A percentile compares a stretch with the other conserved stretches of the same genome.
phyloP scores from a whole-genome alignment of 2,888 invertebrate genomes.

The Drosophila pullipes region DNA sequence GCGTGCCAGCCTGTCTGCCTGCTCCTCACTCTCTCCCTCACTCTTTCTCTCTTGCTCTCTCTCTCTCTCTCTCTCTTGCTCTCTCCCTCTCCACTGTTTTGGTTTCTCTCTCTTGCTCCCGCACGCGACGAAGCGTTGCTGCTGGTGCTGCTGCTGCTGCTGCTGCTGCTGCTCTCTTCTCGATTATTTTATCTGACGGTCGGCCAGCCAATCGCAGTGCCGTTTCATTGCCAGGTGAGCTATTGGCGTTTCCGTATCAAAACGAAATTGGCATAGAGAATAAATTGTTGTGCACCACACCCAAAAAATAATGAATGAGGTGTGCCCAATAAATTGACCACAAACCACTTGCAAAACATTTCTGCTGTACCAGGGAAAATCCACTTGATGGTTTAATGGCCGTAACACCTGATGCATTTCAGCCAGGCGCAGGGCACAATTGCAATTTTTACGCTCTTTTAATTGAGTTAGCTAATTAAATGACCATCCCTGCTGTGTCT shows the following conservation, averaged over 20 bases:
- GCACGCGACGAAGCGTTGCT: conserved; percentile 7
- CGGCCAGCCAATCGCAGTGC: conserved; percentile 72
- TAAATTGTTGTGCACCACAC: conserved; percentile 54
- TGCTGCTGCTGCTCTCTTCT: conserved; percentile 40
- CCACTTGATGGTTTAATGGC: conserved; percentile 53
- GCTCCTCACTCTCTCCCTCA: conserved; percentile 17
- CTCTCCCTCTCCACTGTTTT: not conserved
- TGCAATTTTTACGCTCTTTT: conserved; percentile 73
- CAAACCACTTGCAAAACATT: conserved; percentile 4
- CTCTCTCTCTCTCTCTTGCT: not conserved
- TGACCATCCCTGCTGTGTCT: conserved; percentile 38
- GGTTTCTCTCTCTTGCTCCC: conserved; percentile 31
- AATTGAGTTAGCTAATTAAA: conserved; percentile 79
- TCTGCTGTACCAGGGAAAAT: not conserved
- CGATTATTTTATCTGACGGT: conserved; percentile 72
- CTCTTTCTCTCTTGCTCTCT: conserved; percentile 11
- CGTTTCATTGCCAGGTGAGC: conserved; percentile 76
- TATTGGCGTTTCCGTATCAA: conserved; percentile 63
- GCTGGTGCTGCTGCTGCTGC: conserved; percentile 3
- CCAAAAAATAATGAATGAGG: conserved; percentile 57
- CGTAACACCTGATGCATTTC: conserved; percentile 65
- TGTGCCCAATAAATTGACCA: conserved; percentile 31
- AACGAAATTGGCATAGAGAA: conserved; percentile 39
- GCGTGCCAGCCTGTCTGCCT: conserved; percentile 26
- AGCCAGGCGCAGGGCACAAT: conserved; percentile 43